phyloP scores from a whole-genome alignment of 2,888 invertebrate species.

The Mesorhabditis belari region DNA sequence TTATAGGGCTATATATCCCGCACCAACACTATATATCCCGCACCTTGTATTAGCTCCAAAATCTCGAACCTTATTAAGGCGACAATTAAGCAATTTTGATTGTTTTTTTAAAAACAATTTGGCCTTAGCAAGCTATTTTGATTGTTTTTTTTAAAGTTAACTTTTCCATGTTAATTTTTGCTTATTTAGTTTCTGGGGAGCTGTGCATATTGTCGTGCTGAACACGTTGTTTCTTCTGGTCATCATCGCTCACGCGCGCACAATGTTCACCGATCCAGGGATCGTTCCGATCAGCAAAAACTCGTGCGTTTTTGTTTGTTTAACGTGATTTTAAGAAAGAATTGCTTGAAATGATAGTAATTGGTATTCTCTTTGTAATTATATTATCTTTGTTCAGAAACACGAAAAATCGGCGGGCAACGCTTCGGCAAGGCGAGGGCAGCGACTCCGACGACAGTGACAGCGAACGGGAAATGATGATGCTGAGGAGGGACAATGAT shows the following conservation, averaged over 20 bases:
- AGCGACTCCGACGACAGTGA: constrained; percentile 10
- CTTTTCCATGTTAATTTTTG: no score
- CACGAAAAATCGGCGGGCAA: neutral
- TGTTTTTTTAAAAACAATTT: no score
- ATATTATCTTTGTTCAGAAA: neutral
- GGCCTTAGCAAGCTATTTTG: no score
- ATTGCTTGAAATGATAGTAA: neutral
- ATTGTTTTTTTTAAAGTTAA: no score
- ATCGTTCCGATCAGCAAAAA: constrained; percentile 67
- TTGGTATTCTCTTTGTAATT: neutral
- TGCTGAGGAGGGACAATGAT: neutral
- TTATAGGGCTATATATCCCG: no score
- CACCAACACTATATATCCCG: no score
- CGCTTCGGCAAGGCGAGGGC: constrained; percentile 8
- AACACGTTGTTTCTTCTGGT: constrained; percentile 72
- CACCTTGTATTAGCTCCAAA: no score
- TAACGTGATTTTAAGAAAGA: neutral
- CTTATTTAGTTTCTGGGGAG: constrained; percentile 63
- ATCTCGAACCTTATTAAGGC: no score
- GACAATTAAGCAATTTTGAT: no score
- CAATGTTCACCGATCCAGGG: constrained; percentile 82
- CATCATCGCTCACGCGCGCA: constrained; percentile 71
- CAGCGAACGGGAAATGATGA: constrained; percentile 3
- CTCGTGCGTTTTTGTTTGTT: constrained; percentile 70
- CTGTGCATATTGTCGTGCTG: constrained; percentile 72